phyloP scores from a whole-genome alignment of 2,113 vertebrate genomes.

The Oxyruncus cristatus region DNA sequence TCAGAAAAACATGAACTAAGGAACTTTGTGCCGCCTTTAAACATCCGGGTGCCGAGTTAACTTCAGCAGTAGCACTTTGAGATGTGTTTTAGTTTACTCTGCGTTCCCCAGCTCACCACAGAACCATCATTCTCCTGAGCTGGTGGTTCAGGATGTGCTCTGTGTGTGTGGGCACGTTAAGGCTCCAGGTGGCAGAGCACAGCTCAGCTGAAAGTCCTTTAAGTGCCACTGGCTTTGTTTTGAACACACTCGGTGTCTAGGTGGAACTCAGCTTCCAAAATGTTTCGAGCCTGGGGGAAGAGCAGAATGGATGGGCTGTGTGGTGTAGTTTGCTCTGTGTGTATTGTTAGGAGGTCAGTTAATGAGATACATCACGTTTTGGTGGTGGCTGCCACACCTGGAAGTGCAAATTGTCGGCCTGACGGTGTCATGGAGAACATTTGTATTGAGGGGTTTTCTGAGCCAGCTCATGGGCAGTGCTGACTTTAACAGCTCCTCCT shows the following conservation, averaged over 20 bases:
- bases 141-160: not conserved
- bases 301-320: not conserved
- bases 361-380: not conserved
- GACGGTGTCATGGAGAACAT: not conserved
- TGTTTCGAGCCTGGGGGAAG: not conserved
- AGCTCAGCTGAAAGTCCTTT: not conserved
- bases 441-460: not conserved
- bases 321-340: not conserved
- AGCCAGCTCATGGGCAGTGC: not conserved
- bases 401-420: not conserved
- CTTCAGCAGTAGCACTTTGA: not conserved
- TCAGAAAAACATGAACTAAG: not conserved
- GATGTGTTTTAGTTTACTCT: not conserved
- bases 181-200: not conserved
- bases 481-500: not conserved
- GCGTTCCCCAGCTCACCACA: rapidly evolving
- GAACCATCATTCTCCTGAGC: not conserved
- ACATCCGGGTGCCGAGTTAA: rapidly evolving
- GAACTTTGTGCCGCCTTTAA: not conserved
- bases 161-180: not conserved
- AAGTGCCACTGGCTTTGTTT: not conserved
- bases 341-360: not conserved
- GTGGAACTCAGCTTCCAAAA: not conserved
- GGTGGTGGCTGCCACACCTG: not conserved
- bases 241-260: not conserved